Evolutionary conservation across 2,797 vertebrate species (phyloP).

Genomic region (Melanotaenia trifasciata): DNA sequence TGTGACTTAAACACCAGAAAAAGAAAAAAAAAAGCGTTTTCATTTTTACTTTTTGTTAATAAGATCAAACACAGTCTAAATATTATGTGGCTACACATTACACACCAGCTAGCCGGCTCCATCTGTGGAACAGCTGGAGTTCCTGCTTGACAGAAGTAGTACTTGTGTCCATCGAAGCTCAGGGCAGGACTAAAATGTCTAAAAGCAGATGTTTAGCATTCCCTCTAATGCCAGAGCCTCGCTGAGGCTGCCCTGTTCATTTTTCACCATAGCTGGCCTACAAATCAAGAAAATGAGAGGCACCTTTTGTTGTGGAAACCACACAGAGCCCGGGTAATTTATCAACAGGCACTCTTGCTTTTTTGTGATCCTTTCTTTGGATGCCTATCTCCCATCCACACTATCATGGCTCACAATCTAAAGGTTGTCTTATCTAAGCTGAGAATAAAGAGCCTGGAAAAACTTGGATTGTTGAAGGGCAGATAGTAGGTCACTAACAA

Average conservation of each 20-base stretch:
- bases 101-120: conserved; percentile 39
- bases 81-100: conserved; percentile 16
- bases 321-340: conserved; percentile 37
- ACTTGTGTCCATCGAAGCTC: conserved; percentile 48
- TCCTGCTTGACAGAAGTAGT: conserved; percentile 46
- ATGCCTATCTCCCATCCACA: conserved; percentile 36
- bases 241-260: conserved; percentile 38
- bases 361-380: conserved; percentile 33
- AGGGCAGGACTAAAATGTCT: conserved; percentile 26
- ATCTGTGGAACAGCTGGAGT: conserved; percentile 69
- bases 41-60: conserved; percentile 16
- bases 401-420: conserved; percentile 53
- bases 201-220: conserved; percentile 64
- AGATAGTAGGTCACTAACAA: conserved; percentile 50
- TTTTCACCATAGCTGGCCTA: conserved; percentile 58
- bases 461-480: conserved; percentile 10
- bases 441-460: conserved; percentile 51
- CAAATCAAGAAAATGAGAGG: conserved; percentile 67
- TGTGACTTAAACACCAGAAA: conserved; percentile 39
- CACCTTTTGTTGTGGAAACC: conserved; percentile 54
- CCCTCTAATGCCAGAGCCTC: conserved; percentile 26
- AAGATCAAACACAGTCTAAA: conserved; percentile 40
- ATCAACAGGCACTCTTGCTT: conserved; percentile 18
- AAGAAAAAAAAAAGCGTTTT: conserved; percentile 20
- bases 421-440: conserved; percentile 45